Conservation (phyloP, 2,888 invertebrate genomes). For the Lacanobia wlatinum region DNA sequence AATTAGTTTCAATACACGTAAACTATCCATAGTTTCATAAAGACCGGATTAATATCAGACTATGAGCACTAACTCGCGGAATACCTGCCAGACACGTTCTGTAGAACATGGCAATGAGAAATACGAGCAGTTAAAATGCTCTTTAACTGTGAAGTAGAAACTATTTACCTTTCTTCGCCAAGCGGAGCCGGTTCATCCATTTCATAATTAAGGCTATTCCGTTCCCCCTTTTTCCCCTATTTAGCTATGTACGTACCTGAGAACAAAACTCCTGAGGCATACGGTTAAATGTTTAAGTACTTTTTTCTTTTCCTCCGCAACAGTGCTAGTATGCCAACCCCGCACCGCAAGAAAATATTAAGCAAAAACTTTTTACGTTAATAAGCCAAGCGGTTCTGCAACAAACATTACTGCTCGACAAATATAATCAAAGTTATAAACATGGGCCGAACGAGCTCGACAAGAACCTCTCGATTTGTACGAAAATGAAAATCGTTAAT, state of each 20-base stretch:
- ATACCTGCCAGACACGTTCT: constrained; percentile 1
- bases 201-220: constrained; percentile 73
- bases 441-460: constrained; percentile 33
- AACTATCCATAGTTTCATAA: not conserved
- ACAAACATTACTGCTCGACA: constrained; percentile 31
- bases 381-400: constrained; percentile 36
- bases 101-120: constrained; percentile 7
- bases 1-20: not conserved
- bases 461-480: constrained; percentile 40
- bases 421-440: constrained; percentile 41
- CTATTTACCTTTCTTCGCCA: constrained; percentile 48
- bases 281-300: constrained; percentile 67
- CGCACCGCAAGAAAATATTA: constrained; percentile 42
- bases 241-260: constrained; percentile 64
- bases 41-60: constrained; percentile 1
- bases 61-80: not conserved
- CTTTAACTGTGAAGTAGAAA: constrained; percentile 26
- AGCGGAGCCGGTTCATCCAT: constrained; percentile 62
- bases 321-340: constrained; percentile 25
- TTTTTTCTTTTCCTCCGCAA: constrained; percentile 64
- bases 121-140: constrained; percentile 26
- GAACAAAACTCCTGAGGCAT: constrained; percentile 56
- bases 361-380: constrained; percentile 51
- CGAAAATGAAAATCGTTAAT: constrained; percentile 35
- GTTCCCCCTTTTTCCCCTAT: constrained; percentile 62